Evolutionary conservation across 2,797 vertebrate genomes (phyloP).

Genomic region (Danionella dracula): DNA sequence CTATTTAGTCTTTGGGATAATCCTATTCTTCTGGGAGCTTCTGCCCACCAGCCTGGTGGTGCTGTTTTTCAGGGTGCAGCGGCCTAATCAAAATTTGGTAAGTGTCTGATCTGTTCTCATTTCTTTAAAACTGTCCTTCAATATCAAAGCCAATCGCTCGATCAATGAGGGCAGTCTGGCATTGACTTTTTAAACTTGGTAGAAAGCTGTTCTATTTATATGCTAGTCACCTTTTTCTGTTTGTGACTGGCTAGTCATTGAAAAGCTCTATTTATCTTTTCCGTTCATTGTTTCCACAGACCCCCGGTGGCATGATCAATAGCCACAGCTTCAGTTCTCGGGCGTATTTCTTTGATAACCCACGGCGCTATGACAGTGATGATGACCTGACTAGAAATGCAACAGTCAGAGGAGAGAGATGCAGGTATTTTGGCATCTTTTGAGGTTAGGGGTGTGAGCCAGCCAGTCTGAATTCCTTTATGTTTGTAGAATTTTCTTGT

Average conservation of each 20-base stretch:
- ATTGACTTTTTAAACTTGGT: neutral
- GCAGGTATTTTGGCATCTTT: constrained; percentile 56
- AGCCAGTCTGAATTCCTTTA: no score
- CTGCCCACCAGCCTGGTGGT: constrained; percentile 87
- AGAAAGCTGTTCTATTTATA: constrained; percentile 17
- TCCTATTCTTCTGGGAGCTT: constrained; percentile 92
- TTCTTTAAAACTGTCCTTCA: neutral
- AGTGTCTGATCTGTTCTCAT: constrained; percentile 35
- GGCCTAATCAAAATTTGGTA: constrained; percentile 88
- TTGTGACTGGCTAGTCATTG: neutral
- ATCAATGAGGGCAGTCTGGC: neutral
- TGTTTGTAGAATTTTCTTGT: no score
- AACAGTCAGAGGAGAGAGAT: constrained; percentile 71
- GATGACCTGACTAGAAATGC: constrained; percentile 86
- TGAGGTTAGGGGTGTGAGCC: neutral
- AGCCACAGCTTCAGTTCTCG: constrained; percentile 92
- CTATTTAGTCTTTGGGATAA: constrained; percentile 86
- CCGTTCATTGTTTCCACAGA: constrained; percentile 55
- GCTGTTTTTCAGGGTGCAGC: constrained; percentile 90
- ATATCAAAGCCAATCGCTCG: constrained; percentile 17
- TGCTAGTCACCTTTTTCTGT: neutral
- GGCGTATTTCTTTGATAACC: constrained; percentile 96
- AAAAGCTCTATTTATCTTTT: neutral
- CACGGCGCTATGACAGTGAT: constrained; percentile 89
- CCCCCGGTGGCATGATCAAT: constrained; percentile 86